Conservation (phyloP, 2,797 vertebrate genomes). For the Xenentodon cancila region DNA sequence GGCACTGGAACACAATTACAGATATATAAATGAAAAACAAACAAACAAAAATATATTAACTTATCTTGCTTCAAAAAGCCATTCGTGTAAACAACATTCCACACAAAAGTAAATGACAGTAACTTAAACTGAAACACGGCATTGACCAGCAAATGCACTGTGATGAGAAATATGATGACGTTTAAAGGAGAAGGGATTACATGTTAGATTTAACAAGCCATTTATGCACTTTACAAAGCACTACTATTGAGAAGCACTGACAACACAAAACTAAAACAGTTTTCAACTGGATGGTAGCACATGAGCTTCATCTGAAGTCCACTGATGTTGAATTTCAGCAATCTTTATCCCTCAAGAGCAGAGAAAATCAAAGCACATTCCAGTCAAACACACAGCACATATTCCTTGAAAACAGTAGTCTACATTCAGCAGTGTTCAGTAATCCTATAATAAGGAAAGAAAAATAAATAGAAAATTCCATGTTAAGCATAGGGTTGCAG, state of each 20-base stretch:
- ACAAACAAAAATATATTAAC: constrained; percentile 96
- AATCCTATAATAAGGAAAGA: constrained; percentile 45
- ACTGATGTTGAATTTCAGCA: not conserved
- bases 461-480: constrained; percentile 66
- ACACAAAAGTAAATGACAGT: constrained; percentile 69
- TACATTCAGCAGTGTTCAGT: constrained; percentile 67
- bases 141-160: constrained; percentile 90
- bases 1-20: constrained; percentile 79
- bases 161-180: constrained; percentile 57
- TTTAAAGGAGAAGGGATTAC: constrained; percentile 21
- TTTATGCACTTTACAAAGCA: constrained; percentile 17
- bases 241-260: not conserved
- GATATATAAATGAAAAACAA: constrained; percentile 61
- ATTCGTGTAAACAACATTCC: constrained; percentile 93
- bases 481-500: constrained; percentile 40
- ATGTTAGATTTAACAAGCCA: constrained; percentile 22
- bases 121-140: constrained; percentile 74
- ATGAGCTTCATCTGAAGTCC: constrained; percentile 12
- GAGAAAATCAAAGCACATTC: constrained; percentile 66
- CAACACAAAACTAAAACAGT: constrained; percentile 2
- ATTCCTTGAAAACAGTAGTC: constrained; percentile 49
- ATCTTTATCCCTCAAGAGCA: constrained; percentile 39
- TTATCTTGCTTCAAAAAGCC: constrained; percentile 84
- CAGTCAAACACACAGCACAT: constrained; percentile 69
- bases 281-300: constrained; percentile 13